Conservation (phyloP, 2,113 vertebrate species). For the mouse (Mus musculus) region DNA sequence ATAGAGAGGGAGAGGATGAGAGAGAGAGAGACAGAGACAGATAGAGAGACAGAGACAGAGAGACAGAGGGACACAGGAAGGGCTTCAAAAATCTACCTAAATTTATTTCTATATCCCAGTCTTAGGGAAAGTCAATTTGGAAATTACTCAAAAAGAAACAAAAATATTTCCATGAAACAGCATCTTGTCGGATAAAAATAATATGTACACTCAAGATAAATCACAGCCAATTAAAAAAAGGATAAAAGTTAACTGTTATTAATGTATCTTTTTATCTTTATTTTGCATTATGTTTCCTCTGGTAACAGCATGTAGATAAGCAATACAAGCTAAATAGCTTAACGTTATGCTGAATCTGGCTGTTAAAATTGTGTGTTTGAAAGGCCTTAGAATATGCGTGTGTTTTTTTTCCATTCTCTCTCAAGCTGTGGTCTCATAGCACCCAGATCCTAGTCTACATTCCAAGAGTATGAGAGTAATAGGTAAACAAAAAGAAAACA, state of each 20-base stretch:
- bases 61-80: neutral
- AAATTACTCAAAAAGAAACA: neutral
- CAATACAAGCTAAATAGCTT: constrained; percentile 19
- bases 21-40: neutral
- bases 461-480: constrained; percentile 26
- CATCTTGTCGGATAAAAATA: neutral
- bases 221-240: constrained; percentile 28
- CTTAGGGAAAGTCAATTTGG: constrained; percentile 9
- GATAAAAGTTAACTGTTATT: neutral
- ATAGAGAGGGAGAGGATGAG: too few species aligned
- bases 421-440: neutral
- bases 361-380: neutral
- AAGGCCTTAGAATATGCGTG: neutral
- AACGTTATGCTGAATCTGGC: constrained; percentile 20
- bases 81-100: constrained; percentile 34
- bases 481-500: neutral
- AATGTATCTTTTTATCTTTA: constrained; percentile 30
- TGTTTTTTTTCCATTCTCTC: constrained; percentile 18
- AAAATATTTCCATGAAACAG: neutral
- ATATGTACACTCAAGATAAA: constrained; percentile 3
- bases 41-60: too few species aligned
- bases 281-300: constrained; percentile 33
- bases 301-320: neutral
- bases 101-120: constrained; percentile 3
- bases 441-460: constrained; percentile 26